Conservation (phyloP, 2,888 invertebrate genomes). For the Prosopocoilus inquinatus region DNA sequence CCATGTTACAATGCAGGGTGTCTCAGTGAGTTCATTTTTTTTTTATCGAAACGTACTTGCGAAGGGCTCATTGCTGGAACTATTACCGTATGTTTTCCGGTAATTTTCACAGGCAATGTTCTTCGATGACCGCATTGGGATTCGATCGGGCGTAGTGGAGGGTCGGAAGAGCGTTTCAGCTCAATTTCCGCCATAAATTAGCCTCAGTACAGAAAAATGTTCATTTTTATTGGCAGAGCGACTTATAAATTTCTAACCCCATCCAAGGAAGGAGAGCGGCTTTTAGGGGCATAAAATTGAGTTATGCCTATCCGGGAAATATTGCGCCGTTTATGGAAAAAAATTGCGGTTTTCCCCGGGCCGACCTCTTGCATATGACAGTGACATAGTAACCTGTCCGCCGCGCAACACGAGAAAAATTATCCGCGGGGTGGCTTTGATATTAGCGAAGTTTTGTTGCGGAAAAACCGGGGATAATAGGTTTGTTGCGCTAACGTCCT, state of each 20-base stretch:
- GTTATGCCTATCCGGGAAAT: too few species aligned
- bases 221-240: too few species aligned
- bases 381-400: slow-evolving; percentile 29
- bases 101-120: slow-evolving; percentile 2
- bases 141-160: slow-evolving; percentile 10
- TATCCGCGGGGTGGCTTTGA: background rate
- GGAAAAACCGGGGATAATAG: background rate
- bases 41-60: too few species aligned
- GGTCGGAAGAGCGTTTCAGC: slow-evolving; percentile 4
- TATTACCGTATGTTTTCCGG: slow-evolving; percentile 14
- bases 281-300: too few species aligned
- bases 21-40: too few species aligned
- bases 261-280: too few species aligned
- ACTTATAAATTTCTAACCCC: too few species aligned
- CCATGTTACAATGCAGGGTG: too few species aligned
- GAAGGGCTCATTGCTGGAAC: background rate
- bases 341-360: too few species aligned
- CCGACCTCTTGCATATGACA: slow-evolving; percentile 23
- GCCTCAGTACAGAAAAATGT: too few species aligned
- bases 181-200: slow-evolving; percentile 13
- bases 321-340: too few species aligned
- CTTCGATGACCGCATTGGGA: slow-evolving; percentile 13
- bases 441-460: background rate
- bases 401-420: slow-evolving; percentile 14
- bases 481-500: background rate